Conservation (phyloP, 2,797 vertebrate species). For the Leptodactylus fallax region DNA sequence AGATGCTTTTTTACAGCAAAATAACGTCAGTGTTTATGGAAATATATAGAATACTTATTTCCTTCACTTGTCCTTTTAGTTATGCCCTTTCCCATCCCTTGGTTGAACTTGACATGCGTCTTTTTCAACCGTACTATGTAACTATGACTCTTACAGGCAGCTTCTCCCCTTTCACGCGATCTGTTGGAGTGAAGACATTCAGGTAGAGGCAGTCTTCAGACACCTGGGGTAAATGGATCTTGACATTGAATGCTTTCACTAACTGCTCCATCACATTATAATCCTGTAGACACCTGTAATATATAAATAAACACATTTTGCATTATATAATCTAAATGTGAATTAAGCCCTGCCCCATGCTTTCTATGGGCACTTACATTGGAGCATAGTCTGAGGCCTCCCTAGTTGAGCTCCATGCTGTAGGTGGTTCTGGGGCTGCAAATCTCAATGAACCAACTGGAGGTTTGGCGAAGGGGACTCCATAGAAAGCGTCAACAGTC, state of each 20-base stretch:
- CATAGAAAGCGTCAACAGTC: slow-evolving; percentile 70
- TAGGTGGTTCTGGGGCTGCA: slow-evolving; percentile 75
- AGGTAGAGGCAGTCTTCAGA: slow-evolving; percentile 84
- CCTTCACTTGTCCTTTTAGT: too few species aligned
- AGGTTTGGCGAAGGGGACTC: slow-evolving; percentile 84
- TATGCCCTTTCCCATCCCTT: too few species aligned
- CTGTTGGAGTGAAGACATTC: slow-evolving; percentile 73
- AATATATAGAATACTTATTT: too few species aligned
- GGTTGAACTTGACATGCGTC: too few species aligned
- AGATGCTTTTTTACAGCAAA: too few species aligned
- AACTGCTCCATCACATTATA: slow-evolving; percentile 62
- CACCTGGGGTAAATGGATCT: slow-evolving; percentile 68
- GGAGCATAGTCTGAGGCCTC: slow-evolving; percentile 77
- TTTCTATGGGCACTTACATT: slow-evolving; percentile 74
- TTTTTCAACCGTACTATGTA: too few species aligned
- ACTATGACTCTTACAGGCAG: neutral
- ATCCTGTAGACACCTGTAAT: slow-evolving; percentile 82
- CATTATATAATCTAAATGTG: slow-evolving; percentile 5
- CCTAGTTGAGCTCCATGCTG: slow-evolving; percentile 80
- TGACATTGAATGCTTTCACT: slow-evolving; percentile 68
- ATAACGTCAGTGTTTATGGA: too few species aligned
- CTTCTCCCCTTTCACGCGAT: neutral
- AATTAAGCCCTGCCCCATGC: neutral
- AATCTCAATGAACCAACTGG: slow-evolving; percentile 83
- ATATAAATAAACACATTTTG: neutral